Percentiles rank a stretch among this genome's conserved stretches.
phyloP scores from a whole-genome alignment of 2,888 invertebrate species.

The Zele albiditarsus region DNA sequence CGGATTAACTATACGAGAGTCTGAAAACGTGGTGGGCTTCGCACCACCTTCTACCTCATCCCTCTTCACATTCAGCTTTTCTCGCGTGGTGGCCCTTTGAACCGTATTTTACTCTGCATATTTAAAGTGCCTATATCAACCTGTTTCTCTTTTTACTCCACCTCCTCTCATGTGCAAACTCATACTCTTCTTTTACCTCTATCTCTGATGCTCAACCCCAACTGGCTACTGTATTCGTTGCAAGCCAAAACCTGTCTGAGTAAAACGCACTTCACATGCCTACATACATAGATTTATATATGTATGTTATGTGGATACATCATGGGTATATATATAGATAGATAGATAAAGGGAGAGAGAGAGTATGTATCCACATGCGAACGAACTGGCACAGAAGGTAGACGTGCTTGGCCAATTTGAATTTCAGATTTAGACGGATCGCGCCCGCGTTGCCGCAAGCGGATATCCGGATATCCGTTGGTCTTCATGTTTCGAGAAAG shows the following conservation, averaged over 20 bases:
- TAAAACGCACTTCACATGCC: neutral
- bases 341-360: too few species aligned
- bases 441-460: constrained; percentile 54
- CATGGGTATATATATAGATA: neutral
- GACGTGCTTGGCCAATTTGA: constrained; percentile 58
- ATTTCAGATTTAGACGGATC: constrained; percentile 60
- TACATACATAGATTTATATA: neutral
- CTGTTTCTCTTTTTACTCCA: constrained; percentile 28
- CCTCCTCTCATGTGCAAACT: neutral
- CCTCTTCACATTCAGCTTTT: constrained; percentile 45
- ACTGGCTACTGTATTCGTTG: neutral
- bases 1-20: constrained; percentile 49
- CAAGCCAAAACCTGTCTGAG: constrained; percentile 15
- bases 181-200: neutral
- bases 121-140: constrained; percentile 48
- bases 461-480: constrained; percentile 60
- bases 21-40: constrained; percentile 49
- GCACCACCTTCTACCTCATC: constrained; percentile 15
- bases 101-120: constrained; percentile 54
- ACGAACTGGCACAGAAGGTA: constrained; percentile 47
- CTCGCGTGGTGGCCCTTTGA: constrained; percentile 53
- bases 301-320: neutral
- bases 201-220: neutral
- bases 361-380: neutral
- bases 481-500: constrained; percentile 57